Base-by-base conservation (phyloP, 2,888 invertebrate genomes). In the Eulithis prunata region DNA sequence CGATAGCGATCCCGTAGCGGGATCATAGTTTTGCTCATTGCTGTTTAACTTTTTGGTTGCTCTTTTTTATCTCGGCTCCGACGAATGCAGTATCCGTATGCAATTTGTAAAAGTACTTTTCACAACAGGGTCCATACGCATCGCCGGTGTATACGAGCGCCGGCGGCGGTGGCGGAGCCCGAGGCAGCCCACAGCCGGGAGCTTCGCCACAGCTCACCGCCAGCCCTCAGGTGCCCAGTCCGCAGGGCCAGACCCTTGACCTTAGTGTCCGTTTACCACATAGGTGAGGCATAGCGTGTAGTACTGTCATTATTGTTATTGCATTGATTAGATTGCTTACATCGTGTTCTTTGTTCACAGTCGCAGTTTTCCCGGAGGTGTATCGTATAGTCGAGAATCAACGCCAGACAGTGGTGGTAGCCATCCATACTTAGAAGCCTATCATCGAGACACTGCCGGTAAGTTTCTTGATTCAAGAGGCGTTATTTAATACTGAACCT, bases 171-270 rank as follows among this genome's bases (percentile, higher is more conserved):
- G 95, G 95, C 83, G 94, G 96, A 73, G 95, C 95, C 66, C 95
- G 95, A 72, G 96, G 96, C 78, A 97, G 97, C 88, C 97, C 97
- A 74, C 97, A 96, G 88, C 97, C 97, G 68, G 97, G 97, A 76
- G 96, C 97, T 73, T 97, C 97, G 90, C 97, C 97, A 73, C 93
- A 93, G 82, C 95, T 96, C 78, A 95, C 97, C 75, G 96, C 97
- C 83, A 97, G 97, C 93, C 97, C 97, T 74, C 97, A 97, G 94
- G 97, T 97, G 91, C 97, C 97, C 83, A 97, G 97, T 94, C 97
- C 97, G 71, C 97, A 97, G 93, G 97, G 97, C 79, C 97, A 97
- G 89, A 97, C 97, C 79, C 94, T 97, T 88, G 97, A 97, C 94
- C 95, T 97, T 87, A 97, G 97, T 90, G 97, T 97, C 90, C 95